Evolutionary conservation across 2,113 vertebrate species (phyloP).

Genomic region (Lepidothrix coronata): DNA sequence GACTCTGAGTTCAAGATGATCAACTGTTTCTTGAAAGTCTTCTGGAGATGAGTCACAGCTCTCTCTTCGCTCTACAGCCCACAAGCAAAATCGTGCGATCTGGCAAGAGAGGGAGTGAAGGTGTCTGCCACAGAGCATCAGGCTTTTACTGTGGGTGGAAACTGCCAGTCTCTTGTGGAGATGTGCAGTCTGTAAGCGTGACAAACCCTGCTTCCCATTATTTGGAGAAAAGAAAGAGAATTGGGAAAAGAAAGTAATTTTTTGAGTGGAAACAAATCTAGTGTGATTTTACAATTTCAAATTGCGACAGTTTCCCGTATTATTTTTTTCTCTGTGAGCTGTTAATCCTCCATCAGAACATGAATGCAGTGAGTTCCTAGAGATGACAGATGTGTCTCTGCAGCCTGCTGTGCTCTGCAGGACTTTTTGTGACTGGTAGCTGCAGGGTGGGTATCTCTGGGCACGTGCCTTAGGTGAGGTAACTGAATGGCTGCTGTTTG

Average conservation of each 20-base stretch:
- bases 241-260: not conserved
- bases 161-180: not conserved
- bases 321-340: not conserved
- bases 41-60: slow-evolving; percentile 14
- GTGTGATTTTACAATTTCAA: not conserved
- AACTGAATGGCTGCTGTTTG: not conserved
- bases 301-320: rapidly evolving
- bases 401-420: not conserved
- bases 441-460: not conserved
- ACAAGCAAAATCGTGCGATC: not conserved
- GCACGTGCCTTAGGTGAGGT: rapidly evolving
- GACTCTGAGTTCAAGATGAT: not conserved
- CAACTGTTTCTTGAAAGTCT: not conserved
- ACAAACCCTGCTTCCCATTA: not conserved
- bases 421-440: rapidly evolving
- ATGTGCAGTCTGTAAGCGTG: not conserved
- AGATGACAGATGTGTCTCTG: not conserved
- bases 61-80: not conserved
- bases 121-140: not conserved
- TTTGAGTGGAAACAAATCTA: not conserved
- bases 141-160: not conserved
- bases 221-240: not conserved
- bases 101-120: not conserved
- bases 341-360: not conserved
- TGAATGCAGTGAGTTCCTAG: not conserved